Percentiles rank a stretch among this genome's conserved stretches.
Conservation (phyloP, 2,797 vertebrate species). For the Aeoliscus strigatus region DNA sequence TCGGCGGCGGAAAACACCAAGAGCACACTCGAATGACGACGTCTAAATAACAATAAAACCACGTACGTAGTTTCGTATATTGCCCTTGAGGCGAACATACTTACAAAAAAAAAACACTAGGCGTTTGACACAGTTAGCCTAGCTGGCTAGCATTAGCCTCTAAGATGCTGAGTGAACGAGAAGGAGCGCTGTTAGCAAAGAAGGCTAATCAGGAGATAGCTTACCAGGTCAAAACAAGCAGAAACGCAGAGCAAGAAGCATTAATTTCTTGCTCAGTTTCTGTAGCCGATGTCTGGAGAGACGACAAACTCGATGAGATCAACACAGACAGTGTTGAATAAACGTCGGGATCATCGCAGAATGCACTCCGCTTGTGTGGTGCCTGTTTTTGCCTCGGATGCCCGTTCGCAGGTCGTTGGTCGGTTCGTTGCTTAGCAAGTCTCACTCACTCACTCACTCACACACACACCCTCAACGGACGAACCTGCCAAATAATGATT, state of each 20-base stretch:
- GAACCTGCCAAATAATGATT: slow-evolving; percentile 70
- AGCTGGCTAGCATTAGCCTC: slow-evolving; percentile 44
- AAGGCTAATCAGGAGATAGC: slow-evolving; percentile 52
- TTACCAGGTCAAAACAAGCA: slow-evolving; percentile 78
- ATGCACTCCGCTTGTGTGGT: slow-evolving; percentile 37
- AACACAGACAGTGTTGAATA: slow-evolving; percentile 23
- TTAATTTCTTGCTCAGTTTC: slow-evolving; percentile 53
- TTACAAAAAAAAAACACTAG: neutral
- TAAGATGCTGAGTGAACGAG: slow-evolving; percentile 43
- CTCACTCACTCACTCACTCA: slow-evolving; percentile 41
- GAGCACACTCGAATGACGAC: rapidly evolving
- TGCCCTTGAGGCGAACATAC: rapidly evolving
- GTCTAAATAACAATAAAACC: neutral
- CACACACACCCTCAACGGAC: slow-evolving; percentile 52
- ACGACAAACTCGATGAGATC: slow-evolving; percentile 33
- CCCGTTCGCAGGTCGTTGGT: slow-evolving; percentile 65
- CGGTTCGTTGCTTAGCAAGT: slow-evolving; percentile 63
- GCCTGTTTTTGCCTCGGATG: slow-evolving; percentile 60
- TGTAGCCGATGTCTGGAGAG: slow-evolving; percentile 35
- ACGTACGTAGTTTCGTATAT: rapidly evolving
- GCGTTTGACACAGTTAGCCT: slow-evolving; percentile 36
- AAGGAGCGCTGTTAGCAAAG: slow-evolving; percentile 46
- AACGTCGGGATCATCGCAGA: slow-evolving; percentile 51
- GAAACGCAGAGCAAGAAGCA: slow-evolving; percentile 58
- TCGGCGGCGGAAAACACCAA: neutral